Evolutionary conservation across 2,113 vertebrate genomes (phyloP).

Genomic region (Callipepla squamata): DNA sequence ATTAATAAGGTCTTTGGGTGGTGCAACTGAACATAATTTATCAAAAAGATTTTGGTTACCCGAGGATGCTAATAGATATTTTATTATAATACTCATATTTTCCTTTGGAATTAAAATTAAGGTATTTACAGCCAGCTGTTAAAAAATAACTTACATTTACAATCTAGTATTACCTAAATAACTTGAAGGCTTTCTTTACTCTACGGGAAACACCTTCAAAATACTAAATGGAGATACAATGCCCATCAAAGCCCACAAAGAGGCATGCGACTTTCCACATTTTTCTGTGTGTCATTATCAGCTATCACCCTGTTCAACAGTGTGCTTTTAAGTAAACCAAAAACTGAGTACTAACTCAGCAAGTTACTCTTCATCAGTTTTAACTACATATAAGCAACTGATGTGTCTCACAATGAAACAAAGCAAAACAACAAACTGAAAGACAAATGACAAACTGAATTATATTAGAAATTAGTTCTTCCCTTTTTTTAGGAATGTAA

Average conservation of each 20-base stretch:
- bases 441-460: neutral
- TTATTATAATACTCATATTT: neutral
- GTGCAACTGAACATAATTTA: neutral
- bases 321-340: neutral
- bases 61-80: neutral
- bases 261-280: neutral
- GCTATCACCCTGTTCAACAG: neutral
- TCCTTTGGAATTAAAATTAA: neutral
- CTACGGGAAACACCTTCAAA: neutral
- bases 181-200: neutral
- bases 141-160: neutral
- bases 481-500: neutral
- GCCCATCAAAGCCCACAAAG: neutral
- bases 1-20: neutral
- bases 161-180: neutral
- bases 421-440: neutral
- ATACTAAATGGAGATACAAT: neutral
- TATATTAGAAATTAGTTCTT: neutral
- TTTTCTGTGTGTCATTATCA: neutral
- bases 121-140: neutral
- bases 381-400: neutral
- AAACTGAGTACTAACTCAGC: neutral
- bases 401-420: neutral
- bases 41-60: neutral
- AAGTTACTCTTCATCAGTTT: neutral